phyloP scores from a whole-genome alignment of 2,888 invertebrate genomes.

The Pristionchus maxplancki region DNA sequence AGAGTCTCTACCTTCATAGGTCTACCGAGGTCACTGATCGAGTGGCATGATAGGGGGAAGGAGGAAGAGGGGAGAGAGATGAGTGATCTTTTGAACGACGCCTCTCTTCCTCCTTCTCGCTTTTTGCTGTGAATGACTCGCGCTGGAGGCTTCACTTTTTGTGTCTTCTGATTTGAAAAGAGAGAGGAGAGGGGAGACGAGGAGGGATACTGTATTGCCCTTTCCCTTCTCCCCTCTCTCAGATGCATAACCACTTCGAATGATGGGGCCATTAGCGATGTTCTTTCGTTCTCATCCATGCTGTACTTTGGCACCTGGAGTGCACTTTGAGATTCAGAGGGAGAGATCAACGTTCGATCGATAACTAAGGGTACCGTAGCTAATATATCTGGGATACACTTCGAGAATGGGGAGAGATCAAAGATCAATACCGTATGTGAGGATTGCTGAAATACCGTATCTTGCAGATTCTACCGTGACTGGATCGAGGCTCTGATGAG shows the following conservation, averaged over 20 bases:
- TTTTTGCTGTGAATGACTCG: background rate
- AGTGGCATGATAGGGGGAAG: background rate
- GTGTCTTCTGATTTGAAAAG: background rate
- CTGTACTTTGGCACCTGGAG: too few species aligned
- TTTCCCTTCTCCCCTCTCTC: background rate
- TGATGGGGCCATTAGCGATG: background rate
- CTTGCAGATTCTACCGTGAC: conserved; percentile 51
- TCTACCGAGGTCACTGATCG: conserved; percentile 31
- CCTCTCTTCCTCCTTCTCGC: background rate
- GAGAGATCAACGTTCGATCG: background rate
- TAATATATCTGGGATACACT: too few species aligned
- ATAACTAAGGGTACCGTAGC: background rate
- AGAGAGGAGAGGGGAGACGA: background rate
- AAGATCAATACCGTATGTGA: background rate
- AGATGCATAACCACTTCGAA: background rate
- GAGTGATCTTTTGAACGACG: conserved; percentile 12
- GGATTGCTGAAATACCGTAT: background rate
- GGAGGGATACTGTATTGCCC: background rate
- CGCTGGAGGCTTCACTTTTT: background rate
- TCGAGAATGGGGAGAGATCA: background rate
- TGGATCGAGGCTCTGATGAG: conserved; percentile 47
- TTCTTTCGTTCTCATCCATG: background rate
- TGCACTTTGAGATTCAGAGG: background rate
- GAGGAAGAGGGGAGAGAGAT: background rate
- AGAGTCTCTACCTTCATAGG: background rate